Percentiles rank a stretch among this genome's conserved stretches.
Evolutionary conservation across 2,888 invertebrate species (phyloP).

Genomic region (Orthonevra nobilis): DNA sequence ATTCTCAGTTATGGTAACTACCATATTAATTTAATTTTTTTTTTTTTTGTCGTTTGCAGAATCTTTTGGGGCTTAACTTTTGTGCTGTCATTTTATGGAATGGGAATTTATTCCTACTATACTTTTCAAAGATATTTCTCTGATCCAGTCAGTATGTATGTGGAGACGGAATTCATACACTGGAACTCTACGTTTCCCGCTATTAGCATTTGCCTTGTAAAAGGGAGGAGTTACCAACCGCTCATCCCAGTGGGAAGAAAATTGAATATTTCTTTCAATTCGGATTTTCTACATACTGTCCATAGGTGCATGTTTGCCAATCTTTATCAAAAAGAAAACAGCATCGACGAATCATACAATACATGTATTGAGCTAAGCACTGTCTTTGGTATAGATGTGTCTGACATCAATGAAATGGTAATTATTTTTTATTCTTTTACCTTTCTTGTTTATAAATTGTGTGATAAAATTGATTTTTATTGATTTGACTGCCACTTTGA

Average conservation of each 20-base stretch:
- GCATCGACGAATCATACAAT: not conserved
- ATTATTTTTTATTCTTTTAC: too few relatives aligned
- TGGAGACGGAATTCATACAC: slow-evolving; percentile 23
- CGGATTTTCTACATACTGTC: not conserved
- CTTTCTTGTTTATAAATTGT: too few relatives aligned
- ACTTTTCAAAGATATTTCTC: slow-evolving; percentile 24
- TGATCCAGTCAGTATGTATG: slow-evolving; percentile 30
- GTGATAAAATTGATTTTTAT: too few relatives aligned
- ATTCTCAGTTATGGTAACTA: not conserved
- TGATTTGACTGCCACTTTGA: too few relatives aligned
- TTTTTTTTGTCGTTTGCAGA: slow-evolving; percentile 11
- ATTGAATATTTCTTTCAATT: slow-evolving; percentile 16
- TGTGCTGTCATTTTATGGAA: slow-evolving; percentile 25
- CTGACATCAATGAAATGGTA: slow-evolving; percentile 20
- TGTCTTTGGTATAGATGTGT: not conserved
- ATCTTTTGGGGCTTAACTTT: slow-evolving; percentile 19
- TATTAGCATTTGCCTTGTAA: slow-evolving; percentile 45
- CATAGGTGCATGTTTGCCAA: slow-evolving; percentile 32
- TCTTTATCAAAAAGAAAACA: not conserved
- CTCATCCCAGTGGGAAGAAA: not conserved
- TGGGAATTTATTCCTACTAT: slow-evolving; percentile 30
- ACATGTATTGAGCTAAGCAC: slow-evolving; percentile 20
- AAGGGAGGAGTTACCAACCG: not conserved
- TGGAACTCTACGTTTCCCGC: slow-evolving; percentile 49
- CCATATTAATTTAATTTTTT: not conserved